These are phyloP conservation scores for Melierax canorus DNA, from an alignment of 2,113 vertebrate species.

Conservation along the genomic window DNA sequence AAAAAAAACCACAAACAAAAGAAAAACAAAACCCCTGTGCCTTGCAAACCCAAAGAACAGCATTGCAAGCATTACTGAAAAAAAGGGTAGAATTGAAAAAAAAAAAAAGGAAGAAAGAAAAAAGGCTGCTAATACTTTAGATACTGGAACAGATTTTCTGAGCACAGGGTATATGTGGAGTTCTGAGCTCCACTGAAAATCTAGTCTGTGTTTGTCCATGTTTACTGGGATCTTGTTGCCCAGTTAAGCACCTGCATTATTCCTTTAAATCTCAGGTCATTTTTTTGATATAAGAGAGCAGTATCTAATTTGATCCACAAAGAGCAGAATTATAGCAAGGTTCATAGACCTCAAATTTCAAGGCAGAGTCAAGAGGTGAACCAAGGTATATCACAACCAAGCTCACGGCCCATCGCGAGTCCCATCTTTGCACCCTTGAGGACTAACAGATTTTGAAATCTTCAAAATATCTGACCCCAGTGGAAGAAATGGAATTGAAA, in stretches of 20 bases:
- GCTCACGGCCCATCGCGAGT: background rate
- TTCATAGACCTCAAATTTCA: background rate
- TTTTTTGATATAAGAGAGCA: background rate
- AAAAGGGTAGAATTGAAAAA: background rate
- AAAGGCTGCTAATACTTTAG: background rate
- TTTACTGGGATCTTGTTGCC: background rate
- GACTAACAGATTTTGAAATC: background rate
- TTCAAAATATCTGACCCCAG: background rate
- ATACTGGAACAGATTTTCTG: background rate
- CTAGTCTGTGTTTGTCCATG: background rate
- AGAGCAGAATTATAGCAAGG: background rate
- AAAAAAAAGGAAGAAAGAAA: background rate
- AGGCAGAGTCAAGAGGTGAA: background rate
- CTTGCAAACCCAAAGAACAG: background rate
- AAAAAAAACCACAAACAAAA: too few species aligned
- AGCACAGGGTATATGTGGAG: background rate
- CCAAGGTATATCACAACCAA: background rate
- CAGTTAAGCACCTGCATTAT: background rate
- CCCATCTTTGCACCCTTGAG: background rate
- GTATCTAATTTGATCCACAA: background rate
- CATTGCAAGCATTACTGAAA: background rate
- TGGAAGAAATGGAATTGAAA: background rate
- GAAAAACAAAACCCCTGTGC: background rate
- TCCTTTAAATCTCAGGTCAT: background rate
- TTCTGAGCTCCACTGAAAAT: background rate